Base-by-base conservation (phyloP, 2,888 invertebrate species). In the Chouioia cunea region DNA sequence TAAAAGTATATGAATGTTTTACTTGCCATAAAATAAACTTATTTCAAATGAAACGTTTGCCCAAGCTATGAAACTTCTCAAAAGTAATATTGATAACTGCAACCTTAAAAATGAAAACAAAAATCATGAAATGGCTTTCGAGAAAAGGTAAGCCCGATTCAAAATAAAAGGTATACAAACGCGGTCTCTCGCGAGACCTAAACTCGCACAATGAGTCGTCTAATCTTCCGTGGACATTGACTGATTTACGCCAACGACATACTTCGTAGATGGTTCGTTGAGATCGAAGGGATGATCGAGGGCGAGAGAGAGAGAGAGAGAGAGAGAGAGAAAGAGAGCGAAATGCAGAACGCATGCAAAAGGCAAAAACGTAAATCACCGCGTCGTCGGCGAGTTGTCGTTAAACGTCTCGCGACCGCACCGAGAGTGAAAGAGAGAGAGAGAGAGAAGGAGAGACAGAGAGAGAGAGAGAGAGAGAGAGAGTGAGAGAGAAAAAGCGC, bases 241-340 rank as follows among this genome's bases (percentile, higher is more conserved):
- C 81, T 83, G 83, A 83, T 83, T 83, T 83, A 83, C 79, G 74
- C 76, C 83, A 75, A 78, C 78, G 81, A 81, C 81, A 81, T 12
- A 68, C 68, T 65, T 65, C 44, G 63, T 53, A 64, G 56, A 50
- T 63, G 57, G 53, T 71, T 59, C 76, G 72, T 70, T 70, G 46
- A 69, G 47, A 20, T 47, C 57, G 23, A 23, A 47, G 48, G 57
- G 64, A 43, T 43, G 36, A 36, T 54, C 71, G 71, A 70, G 73
- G 73, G 75, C 71, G 74, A 76, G 71, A 74, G 76, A 68, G 59
- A 62, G 56, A 68, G 74, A 67, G 71, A 36, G 27, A 54, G 44
- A 48, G 20, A 47, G n/a, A 47, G 64, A 54, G 70, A 36, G 64
- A 54, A 65, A 36, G 62, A 63, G 53, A 46, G 36, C 22, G 22